Evolutionary conservation across 2,113 vertebrate genomes (phyloP).

Genomic region (Laticauda laticaudata): DNA sequence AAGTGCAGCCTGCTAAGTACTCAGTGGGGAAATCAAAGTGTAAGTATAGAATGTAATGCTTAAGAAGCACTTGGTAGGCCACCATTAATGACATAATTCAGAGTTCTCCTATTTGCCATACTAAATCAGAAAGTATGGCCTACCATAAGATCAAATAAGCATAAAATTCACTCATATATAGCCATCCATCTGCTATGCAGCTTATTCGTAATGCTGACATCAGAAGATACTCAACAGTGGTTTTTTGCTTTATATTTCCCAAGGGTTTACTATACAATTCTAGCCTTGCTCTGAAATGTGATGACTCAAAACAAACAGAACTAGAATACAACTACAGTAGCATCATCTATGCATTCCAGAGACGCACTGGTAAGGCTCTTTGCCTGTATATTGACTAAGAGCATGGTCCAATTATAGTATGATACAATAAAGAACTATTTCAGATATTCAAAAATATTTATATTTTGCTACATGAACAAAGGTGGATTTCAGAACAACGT

Average conservation of each 20-base stretch:
- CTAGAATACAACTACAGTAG: neutral
- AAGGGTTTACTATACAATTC: neutral
- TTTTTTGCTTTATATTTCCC: neutral
- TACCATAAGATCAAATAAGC: neutral
- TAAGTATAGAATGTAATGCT: neutral
- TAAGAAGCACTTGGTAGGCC: neutral
- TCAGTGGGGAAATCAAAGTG: slow-evolving; percentile 1
- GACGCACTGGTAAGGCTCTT: neutral
- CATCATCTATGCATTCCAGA: neutral
- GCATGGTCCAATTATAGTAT: neutral
- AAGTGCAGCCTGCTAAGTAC: neutral
- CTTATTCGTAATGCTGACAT: neutral
- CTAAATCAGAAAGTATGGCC: neutral
- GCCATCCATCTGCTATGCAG: neutral
- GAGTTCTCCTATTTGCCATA: neutral
- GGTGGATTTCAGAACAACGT: neutral
- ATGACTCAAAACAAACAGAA: neutral
- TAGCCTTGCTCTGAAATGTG: neutral
- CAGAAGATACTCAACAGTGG: slow-evolving; percentile 14
- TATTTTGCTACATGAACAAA: neutral
- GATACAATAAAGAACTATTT: neutral
- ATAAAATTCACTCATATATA: neutral
- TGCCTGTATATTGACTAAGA: neutral
- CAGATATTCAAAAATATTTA: neutral
- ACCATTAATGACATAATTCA: neutral